These are phyloP conservation scores for Apis laboriosa DNA, from an alignment of 1,140 invertebrate species.

Conservation along the genomic window DNA sequence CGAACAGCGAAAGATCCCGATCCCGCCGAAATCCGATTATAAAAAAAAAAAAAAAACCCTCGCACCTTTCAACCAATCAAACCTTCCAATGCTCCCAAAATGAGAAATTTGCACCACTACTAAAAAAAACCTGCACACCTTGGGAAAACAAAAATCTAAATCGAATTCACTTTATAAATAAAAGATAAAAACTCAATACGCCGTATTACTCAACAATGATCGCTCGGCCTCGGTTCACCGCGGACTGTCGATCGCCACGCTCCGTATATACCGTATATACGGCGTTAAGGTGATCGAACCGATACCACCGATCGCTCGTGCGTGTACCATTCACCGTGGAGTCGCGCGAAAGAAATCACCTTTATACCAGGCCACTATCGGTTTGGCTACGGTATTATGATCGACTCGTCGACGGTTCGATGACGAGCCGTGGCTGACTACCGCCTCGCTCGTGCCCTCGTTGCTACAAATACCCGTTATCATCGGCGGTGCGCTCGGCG, in stretches of 20 bases:
- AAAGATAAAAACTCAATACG: no score
- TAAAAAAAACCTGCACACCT: no score
- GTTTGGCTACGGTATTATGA: background rate
- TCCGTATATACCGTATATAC: background rate
- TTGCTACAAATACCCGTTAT: conserved; percentile 54
- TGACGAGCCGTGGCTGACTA: background rate
- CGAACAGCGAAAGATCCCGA: conserved; percentile 12
- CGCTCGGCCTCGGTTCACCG: background rate
- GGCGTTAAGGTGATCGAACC: conserved; percentile 1
- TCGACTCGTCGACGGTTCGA: background rate
- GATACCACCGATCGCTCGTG: background rate
- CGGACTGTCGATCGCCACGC: background rate
- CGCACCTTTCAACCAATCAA: no score
- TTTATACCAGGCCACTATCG: no score
- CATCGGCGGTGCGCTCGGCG: background rate
- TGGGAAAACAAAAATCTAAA: no score
- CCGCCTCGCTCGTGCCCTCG: conserved; percentile 6
- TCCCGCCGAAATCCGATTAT: background rate
- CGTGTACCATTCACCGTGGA: background rate
- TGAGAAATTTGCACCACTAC: no score
- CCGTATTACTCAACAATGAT: background rate
- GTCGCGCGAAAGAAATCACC: no score
- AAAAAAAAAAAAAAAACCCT: no score
- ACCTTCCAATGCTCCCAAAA: no score
- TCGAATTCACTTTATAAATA: no score